These are phyloP conservation scores for Argyrosomus regius DNA, from an alignment of 2,797 vertebrate species.

Conservation along the genomic window DNA sequence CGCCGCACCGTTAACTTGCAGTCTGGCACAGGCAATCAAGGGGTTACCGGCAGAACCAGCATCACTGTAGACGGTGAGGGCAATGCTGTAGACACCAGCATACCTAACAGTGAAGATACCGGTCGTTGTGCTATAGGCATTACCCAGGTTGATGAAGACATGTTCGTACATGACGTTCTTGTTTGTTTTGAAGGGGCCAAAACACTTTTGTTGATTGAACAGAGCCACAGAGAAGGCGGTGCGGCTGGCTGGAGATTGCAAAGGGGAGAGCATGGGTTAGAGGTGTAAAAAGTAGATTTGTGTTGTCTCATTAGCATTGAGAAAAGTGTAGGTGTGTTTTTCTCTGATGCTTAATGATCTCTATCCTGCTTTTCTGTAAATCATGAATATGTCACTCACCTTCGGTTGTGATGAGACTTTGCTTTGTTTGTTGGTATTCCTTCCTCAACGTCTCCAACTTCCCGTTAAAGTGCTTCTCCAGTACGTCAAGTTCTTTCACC, in stretches of 20 bases:
- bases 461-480: slow-evolving; percentile 49
- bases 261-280: slow-evolving; percentile 8
- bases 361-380: too few relatives aligned
- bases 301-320: neutral
- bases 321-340: neutral
- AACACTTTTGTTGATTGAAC: slow-evolving; percentile 43
- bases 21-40: slow-evolving; percentile 62
- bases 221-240: slow-evolving; percentile 80
- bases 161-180: slow-evolving; percentile 54
- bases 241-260: slow-evolving; percentile 69
- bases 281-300: neutral
- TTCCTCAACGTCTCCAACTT: slow-evolving; percentile 71
- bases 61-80: slow-evolving; percentile 80
- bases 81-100: slow-evolving; percentile 82
- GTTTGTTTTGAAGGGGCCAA: slow-evolving; percentile 42
- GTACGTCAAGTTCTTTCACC: slow-evolving; percentile 53
- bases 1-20: slow-evolving; percentile 71
- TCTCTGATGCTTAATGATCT: neutral
- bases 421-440: slow-evolving; percentile 5
- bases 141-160: slow-evolving; percentile 77
- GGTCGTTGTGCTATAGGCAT: slow-evolving; percentile 45
- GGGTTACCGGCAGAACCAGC: slow-evolving; percentile 34
- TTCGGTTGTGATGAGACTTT: slow-evolving; percentile 46
- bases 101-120: slow-evolving; percentile 73
- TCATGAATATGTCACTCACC: slow-evolving; percentile 58